Evolutionary conservation across 2,113 vertebrate species (phyloP), one percentile per base, ranked within the genome.

Genomic region (Pteropus alecto): DNA sequence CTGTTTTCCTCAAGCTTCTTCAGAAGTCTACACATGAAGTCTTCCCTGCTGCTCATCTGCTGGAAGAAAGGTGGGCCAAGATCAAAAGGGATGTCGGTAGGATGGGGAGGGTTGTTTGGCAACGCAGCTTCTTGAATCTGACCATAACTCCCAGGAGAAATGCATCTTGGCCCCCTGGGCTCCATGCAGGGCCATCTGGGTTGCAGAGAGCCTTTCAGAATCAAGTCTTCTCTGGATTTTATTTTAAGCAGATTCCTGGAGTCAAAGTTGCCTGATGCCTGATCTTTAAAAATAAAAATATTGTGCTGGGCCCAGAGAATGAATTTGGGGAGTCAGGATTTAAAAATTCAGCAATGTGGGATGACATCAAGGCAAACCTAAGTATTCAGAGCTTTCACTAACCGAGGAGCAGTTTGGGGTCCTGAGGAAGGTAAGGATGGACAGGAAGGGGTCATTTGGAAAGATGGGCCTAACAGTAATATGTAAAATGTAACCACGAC

Each of bases 1-100:
- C 16, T 87, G 22, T 81, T 95, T 92, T 90, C 41, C 48, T 94
- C 90, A 88, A 41, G n/a, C 61, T 93, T 60, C 30, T 93, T 92
- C 38, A 35, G 65, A 68, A 93, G 35, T 60, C 58, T 19, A 56
- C 43, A 87, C 0, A 35, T 54, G 33, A 83, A 93, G 54, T 82
- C 65, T 96, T 97, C 43, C 70, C 65, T 96, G 61, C 24, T 0
- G 43, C n/a, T 90, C 30, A 38, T 48, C 43, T 78, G 58, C 76
- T 93, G 63, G 18, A 84, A 89, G 60, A 79, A 38, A 87, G 30
- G 38, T 35, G 33, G 58, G 35, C 15, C 2, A 41, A 82, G 19
- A 84, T 22, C 60, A 71, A 77, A 7, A 86, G 46, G 43, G 26
- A 26, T 61, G 24, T 77, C 68, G 24, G 35, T 24, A 91, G 22